Evolutionary conservation across 2,797 vertebrate species (phyloP).

Genomic region (Molossus molossus): DNA sequence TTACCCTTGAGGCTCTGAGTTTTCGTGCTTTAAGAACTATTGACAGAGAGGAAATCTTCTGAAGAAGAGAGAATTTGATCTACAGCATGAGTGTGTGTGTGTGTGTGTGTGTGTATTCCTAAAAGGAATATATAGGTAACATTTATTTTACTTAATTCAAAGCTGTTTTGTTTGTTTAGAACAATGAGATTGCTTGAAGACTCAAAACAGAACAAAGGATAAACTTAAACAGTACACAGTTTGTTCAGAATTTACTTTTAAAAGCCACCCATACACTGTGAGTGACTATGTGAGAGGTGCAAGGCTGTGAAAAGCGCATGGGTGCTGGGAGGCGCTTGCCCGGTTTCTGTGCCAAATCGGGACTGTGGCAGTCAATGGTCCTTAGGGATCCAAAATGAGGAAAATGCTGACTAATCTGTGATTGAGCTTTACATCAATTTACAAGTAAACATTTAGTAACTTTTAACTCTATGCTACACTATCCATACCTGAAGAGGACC

Average conservation of each 20-base stretch:
- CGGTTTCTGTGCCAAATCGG: constrained; percentile 76
- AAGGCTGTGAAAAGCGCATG: constrained; percentile 74
- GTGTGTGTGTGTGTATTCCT: not conserved
- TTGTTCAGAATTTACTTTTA: constrained; percentile 75
- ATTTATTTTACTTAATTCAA: constrained; percentile 62
- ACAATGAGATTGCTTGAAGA: constrained; percentile 66
- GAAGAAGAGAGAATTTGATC: not conserved
- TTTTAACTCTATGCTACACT: constrained; percentile 72
- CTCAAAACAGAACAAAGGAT: constrained; percentile 70
- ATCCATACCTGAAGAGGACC: constrained; percentile 54
- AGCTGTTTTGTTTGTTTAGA: not conserved
- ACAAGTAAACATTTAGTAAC: constrained; percentile 86
- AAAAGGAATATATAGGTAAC: not conserved
- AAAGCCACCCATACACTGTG: constrained; percentile 59
- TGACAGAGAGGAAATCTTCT: not conserved
- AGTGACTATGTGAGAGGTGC: constrained; percentile 56
- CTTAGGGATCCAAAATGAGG: constrained; percentile 86
- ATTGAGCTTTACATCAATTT: constrained; percentile 87
- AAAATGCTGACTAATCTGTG: constrained; percentile 88
- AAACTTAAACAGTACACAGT: not conserved
- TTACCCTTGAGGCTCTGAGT: not conserved
- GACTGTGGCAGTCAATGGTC: constrained; percentile 88
- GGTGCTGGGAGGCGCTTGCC: constrained; percentile 64
- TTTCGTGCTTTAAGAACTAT: constrained; percentile 35
- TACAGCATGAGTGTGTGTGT: too few relatives aligned